A percentile compares a stretch with the other conserved stretches of the same genome.
These are phyloP conservation scores for Mythimna ferrago DNA, from an alignment of 2,888 invertebrate species.

Conservation along the genomic window DNA sequence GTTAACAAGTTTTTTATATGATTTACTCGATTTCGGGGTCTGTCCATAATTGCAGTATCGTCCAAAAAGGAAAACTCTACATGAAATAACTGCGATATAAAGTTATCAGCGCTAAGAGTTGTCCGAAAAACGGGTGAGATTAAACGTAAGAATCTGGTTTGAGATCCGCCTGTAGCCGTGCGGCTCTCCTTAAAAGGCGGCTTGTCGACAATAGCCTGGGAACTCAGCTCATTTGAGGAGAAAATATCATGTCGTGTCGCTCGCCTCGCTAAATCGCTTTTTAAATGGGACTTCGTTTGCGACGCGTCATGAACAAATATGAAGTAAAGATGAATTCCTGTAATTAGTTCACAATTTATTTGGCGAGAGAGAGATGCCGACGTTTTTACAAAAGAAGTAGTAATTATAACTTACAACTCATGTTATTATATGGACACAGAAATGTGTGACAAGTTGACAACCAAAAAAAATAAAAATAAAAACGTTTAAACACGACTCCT, in stretches of 20 bases:
- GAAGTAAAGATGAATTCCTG: slow-evolving; percentile 61
- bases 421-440: slow-evolving; percentile 20
- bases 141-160: slow-evolving; percentile 78
- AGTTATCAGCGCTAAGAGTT: slow-evolving; percentile 62
- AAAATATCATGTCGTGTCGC: slow-evolving; percentile 86
- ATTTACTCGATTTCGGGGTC: slow-evolving; percentile 15
- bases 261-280: slow-evolving; percentile 84
- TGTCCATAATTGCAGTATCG: slow-evolving; percentile 37
- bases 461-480: slow-evolving; percentile 14
- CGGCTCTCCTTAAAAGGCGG: slow-evolving; percentile 84
- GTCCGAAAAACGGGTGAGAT: slow-evolving; percentile 67
- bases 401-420: slow-evolving; percentile 17
- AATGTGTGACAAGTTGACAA: slow-evolving; percentile 37
- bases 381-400: slow-evolving; percentile 21
- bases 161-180: slow-evolving; percentile 83
- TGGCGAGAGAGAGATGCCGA: slow-evolving; percentile 15
- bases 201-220: slow-evolving; percentile 88
- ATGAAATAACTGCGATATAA: slow-evolving; percentile 62
- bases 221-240: slow-evolving; percentile 89
- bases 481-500: slow-evolving; percentile 13
- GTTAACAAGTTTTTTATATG: slow-evolving; percentile 1
- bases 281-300: slow-evolving; percentile 79
- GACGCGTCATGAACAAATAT: slow-evolving; percentile 72
- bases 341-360: slow-evolving; percentile 53
- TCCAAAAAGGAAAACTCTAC: slow-evolving; percentile 35